Base-by-base conservation (phyloP, 2,797 vertebrate genomes). In the Arnoldichthys spilopterus region DNA sequence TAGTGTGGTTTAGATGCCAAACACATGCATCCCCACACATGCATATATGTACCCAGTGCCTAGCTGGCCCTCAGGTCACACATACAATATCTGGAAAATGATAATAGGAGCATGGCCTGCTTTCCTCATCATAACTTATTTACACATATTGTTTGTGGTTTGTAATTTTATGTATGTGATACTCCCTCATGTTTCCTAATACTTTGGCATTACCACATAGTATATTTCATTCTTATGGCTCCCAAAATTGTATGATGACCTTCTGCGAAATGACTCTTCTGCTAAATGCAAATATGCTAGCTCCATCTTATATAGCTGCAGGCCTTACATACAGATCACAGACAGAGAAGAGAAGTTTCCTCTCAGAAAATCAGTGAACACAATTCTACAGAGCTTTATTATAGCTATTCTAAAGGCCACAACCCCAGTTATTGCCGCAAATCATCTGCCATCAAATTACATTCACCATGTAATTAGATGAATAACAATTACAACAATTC, bases 401-500 rank as follows among this genome's bases (percentile, higher is more conserved):
- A 54, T 45, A 72, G 56, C 15, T 77, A 67, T 69, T 77, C 56
- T 37, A 53, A 82, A 76, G 58, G 45, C 56, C 56, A 73, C 22
- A 62, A 30, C 45, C n/a, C 45, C 30, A 71, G 66, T 72, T 82
- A 78, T 70, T 47, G 32, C 56, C 43, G 66, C 75, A 72, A 74
- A 79, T 84, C 70, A 77, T 58, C 15, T 64, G 63, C 58, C 73
- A 69, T 59, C 73, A 72, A 77, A 82, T 85, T 51, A 73, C 51
- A 83, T 69, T 69, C 66, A 67, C 18, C 73, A n/a, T 68, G 43
- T 81, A 83, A 85, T 78, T 85, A 68, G 73, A 78, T 76, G 78
- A 80, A 78, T 43, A 81, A 64, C 67, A 81, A 73, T 85, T 85
- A 85, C 30, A 72, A 77, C 72, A 83, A 78, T 83, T 83, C 81